phyloP scores from a whole-genome alignment of 2,888 invertebrate genomes.

The Saturnia pavonia region DNA sequence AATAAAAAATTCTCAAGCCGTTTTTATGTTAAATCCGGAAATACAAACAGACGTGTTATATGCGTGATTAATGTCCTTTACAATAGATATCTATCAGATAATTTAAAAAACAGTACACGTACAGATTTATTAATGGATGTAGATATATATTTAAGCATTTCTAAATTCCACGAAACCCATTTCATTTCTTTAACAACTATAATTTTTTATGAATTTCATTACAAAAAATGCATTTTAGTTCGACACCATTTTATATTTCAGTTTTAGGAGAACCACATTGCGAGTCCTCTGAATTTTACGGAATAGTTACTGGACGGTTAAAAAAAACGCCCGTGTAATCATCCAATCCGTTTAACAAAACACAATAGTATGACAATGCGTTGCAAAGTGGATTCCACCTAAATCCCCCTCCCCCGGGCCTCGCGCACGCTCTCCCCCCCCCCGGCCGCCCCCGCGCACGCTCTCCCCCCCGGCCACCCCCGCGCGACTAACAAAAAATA shows the following conservation, averaged over 20 bases:
- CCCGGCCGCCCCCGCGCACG: slow-evolving; percentile 34
- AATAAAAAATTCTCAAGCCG: too few relatives aligned
- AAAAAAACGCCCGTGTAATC: slow-evolving; percentile 11
- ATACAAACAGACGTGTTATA: too few relatives aligned
- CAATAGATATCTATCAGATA: too few relatives aligned
- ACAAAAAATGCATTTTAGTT: not conserved
- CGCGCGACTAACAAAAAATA: slow-evolving; percentile 54
- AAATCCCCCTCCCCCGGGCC: slow-evolving; percentile 34
- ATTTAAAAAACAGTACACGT: too few relatives aligned
- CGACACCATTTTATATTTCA: not conserved
- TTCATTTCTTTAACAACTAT: too few relatives aligned
- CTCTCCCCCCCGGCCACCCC: slow-evolving; percentile 34
- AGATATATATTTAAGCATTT: too few relatives aligned
- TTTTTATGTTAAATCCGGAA: too few relatives aligned
- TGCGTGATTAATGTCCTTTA: too few relatives aligned
- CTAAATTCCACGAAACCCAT: too few relatives aligned
- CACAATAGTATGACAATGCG: slow-evolving; percentile 41
- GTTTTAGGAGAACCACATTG: not conserved
- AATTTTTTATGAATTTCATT: too few relatives aligned
- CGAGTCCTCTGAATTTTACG: not conserved
- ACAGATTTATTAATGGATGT: too few relatives aligned
- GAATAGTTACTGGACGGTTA: not conserved
- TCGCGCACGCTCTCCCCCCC: slow-evolving; percentile 29
- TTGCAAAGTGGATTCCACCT: slow-evolving; percentile 63
- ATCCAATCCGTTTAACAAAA: slow-evolving; percentile 28